Percentiles rank a stretch among this genome's conserved stretches.
Conservation (phyloP, 2,888 invertebrate genomes). For the Mythimna vitellina region DNA sequence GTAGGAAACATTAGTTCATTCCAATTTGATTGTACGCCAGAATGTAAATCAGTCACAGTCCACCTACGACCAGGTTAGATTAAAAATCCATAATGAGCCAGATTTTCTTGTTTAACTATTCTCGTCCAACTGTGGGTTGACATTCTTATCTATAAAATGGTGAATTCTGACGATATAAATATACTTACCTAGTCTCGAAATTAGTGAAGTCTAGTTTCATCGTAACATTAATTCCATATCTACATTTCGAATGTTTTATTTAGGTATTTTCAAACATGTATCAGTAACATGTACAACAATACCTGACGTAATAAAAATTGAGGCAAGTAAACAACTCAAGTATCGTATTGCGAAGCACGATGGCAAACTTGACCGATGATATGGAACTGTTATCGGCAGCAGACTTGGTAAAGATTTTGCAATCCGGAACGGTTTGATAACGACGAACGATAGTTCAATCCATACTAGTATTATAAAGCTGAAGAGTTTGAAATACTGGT, state of each 20-base stretch:
- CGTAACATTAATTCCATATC: background rate
- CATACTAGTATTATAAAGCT: no score
- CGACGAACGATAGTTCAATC: slow-evolving; percentile 31
- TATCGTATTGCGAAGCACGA: slow-evolving; percentile 22
- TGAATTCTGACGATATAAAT: background rate
- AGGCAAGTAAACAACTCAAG: slow-evolving; percentile 21
- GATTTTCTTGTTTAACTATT: slow-evolving; percentile 37
- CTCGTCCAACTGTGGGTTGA: slow-evolving; percentile 1
- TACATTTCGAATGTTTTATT: background rate
- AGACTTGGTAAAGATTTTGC: slow-evolving; percentile 44
- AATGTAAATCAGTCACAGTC: slow-evolving; percentile 43
- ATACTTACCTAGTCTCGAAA: background rate
- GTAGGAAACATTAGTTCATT: slow-evolving; percentile 45
- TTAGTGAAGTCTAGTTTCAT: slow-evolving; percentile 9
- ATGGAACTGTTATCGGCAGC: slow-evolving; percentile 42
- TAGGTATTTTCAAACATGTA: slow-evolving; percentile 3
- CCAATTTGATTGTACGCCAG: slow-evolving; percentile 51
- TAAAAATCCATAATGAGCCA: slow-evolving; percentile 37
- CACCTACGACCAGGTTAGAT: slow-evolving; percentile 21
- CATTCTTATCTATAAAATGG: slow-evolving; percentile 14
- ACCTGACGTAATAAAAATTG: slow-evolving; percentile 1
- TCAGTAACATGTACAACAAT: background rate
- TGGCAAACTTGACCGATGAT: slow-evolving; percentile 20
- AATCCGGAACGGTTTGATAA: slow-evolving; percentile 58
- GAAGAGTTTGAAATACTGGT: no score